phyloP scores from a whole-genome alignment of 2,113 vertebrate species.

The Haemorhous mexicanus region DNA sequence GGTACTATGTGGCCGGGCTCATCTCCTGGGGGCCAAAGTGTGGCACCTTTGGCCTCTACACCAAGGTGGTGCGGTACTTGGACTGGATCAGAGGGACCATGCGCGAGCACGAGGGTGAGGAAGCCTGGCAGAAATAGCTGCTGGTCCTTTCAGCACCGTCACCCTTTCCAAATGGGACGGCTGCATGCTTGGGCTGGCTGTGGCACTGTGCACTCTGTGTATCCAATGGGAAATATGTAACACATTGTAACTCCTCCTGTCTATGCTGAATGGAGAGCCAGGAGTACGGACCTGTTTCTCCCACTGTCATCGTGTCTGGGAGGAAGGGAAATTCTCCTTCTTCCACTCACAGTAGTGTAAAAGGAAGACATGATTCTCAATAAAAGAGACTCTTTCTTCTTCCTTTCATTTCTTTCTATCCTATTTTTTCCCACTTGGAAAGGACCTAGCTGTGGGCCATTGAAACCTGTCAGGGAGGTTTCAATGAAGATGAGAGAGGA shows the following conservation, averaged over 20 bases:
- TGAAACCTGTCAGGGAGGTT: background rate
- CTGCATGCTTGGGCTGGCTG: background rate
- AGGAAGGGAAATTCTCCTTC: background rate
- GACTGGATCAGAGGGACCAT: constrained; percentile 86
- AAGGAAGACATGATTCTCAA: background rate
- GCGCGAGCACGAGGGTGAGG: background rate
- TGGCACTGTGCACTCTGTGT: background rate
- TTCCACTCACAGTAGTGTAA: background rate
- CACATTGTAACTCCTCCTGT: background rate
- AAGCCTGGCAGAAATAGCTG: background rate
- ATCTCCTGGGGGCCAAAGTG: constrained; percentile 90
- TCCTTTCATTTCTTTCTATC: background rate
- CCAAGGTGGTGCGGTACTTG: constrained; percentile 84
- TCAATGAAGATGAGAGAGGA: background rate
- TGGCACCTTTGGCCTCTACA: constrained; percentile 84
- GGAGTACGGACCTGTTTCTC: background rate
- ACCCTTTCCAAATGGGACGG: background rate
- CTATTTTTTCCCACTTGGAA: background rate
- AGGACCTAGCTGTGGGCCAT: background rate
- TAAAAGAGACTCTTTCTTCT: background rate
- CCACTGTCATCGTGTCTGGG: background rate
- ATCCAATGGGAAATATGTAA: background rate
- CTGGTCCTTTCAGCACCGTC: background rate
- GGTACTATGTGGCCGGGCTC: constrained; percentile 74
- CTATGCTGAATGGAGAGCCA: background rate